These are phyloP conservation scores for Odontesthes bonariensis DNA, from an alignment of 2,113 vertebrate species.

Conservation along the genomic window DNA sequence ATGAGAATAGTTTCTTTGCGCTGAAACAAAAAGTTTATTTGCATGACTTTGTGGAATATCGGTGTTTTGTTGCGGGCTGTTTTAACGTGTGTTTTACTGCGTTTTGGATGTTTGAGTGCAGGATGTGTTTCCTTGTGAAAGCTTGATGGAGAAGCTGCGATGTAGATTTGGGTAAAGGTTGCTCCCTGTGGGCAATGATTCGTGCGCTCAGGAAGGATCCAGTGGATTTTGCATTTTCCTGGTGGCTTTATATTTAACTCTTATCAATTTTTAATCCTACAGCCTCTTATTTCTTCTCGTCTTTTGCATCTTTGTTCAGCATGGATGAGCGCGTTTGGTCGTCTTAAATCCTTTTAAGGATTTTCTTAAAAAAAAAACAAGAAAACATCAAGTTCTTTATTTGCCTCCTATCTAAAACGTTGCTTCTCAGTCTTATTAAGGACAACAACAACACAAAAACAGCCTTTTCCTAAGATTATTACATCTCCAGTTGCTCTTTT, in stretches of 20 bases:
- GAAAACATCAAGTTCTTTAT: too few species aligned
- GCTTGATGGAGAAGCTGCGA: constrained; percentile 7
- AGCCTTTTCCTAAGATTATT: too few species aligned
- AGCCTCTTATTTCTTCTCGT: not conserved
- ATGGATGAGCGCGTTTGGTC: not conserved
- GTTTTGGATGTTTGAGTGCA: not conserved
- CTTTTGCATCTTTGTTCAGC: not conserved
- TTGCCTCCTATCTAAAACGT: too few species aligned
- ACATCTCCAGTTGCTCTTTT: not conserved
- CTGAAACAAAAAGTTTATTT: not conserved
- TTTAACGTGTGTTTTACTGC: not conserved
- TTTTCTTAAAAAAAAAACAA: too few species aligned
- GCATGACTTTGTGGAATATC: not conserved
- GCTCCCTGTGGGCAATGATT: not conserved
- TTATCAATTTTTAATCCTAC: not conserved
- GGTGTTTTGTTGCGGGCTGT: not conserved
- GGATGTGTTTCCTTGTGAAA: constrained; percentile 19
- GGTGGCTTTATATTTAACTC: not conserved
- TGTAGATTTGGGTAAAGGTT: constrained; percentile 14
- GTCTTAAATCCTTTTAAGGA: too few species aligned
- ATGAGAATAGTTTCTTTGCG: not conserved
- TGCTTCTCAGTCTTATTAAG: too few species aligned
- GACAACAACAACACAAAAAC: too few species aligned
- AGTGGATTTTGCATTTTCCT: constrained; percentile 1
- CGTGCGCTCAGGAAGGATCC: constrained; percentile 9